These are phyloP conservation scores for Drosophila eugracilis DNA, from an alignment of 1,140 invertebrate genomes.

Conservation along the genomic window DNA sequence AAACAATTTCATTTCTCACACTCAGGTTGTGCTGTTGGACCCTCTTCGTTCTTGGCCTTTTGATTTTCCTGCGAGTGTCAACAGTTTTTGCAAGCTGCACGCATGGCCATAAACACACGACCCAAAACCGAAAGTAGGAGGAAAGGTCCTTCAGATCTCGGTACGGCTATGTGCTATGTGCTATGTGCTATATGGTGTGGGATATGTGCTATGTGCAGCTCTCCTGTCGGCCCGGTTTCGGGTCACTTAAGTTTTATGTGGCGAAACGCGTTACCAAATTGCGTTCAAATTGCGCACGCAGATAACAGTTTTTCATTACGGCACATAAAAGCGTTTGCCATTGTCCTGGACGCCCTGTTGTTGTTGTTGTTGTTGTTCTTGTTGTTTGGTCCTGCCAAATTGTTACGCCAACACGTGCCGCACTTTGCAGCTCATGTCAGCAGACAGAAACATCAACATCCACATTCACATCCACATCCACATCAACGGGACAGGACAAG, in stretches of 20 bases:
- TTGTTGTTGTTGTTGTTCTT: constrained; percentile 22
- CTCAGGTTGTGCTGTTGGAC: constrained; percentile 15
- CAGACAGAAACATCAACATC: constrained; percentile 33
- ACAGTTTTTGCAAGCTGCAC: constrained; percentile 70
- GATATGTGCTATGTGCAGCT: constrained; percentile 11
- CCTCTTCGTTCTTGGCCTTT: constrained; percentile 29
- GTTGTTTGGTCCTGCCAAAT: constrained; percentile 56
- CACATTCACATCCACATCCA: constrained; percentile 9
- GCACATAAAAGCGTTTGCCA: constrained; percentile 75
- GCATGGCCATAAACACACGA: constrained; percentile 62
- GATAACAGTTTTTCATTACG: constrained; percentile 83
- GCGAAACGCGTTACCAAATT: constrained; percentile 81
- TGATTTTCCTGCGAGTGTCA: constrained; percentile 73
- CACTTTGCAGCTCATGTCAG: constrained; percentile 77
- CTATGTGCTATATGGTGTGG: constrained; percentile 6
- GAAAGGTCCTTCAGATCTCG: constrained; percentile 6
- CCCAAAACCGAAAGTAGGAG: constrained; percentile 5
- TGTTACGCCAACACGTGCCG: constrained; percentile 79
- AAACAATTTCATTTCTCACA: constrained; percentile 78
- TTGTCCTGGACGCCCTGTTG: constrained; percentile 8
- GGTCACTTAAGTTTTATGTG: constrained; percentile 84
- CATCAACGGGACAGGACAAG: constrained; percentile 7
- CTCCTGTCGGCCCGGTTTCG: constrained; percentile 56
- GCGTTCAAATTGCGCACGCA: constrained; percentile 81
- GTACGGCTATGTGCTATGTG: neutral